Evolutionary conservation across 1,140 invertebrate species (phyloP).

Genomic region (Drosophila sulfurigaster): DNA sequence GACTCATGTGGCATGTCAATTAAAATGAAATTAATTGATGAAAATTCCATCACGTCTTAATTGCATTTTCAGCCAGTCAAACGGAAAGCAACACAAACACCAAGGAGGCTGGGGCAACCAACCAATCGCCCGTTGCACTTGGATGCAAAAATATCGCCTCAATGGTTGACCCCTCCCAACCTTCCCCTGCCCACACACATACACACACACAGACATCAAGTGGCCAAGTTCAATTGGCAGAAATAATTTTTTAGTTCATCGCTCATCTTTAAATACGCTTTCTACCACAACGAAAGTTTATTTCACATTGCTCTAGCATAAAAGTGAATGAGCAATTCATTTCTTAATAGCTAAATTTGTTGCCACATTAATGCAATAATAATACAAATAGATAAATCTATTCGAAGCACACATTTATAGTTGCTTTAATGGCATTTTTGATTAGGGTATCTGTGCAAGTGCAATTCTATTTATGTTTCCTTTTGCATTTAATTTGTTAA

Average conservation of each 20-base stretch:
- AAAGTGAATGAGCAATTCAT: background rate
- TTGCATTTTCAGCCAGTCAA: slow-evolving; percentile 56
- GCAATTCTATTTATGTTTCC: slow-evolving; percentile 25
- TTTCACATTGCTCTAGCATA: no score
- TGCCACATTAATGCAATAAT: no score
- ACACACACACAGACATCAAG: background rate
- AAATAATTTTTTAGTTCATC: slow-evolving; percentile 1
- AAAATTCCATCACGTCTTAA: slow-evolving; percentile 76
- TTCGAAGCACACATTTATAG: no score
- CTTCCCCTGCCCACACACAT: background rate
- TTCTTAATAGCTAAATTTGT: background rate
- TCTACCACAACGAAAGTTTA: background rate
- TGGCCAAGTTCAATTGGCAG: slow-evolving; percentile 8
- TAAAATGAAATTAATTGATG: slow-evolving; percentile 77
- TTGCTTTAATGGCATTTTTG: background rate
- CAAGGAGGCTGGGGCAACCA: slow-evolving; percentile 10
- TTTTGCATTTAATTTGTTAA: slow-evolving; percentile 25
- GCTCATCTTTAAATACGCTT: slow-evolving; percentile 5
- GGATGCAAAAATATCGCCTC: slow-evolving; percentile 16
- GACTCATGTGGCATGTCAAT: slow-evolving; percentile 60
- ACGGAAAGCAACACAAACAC: slow-evolving; percentile 31
- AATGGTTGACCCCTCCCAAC: background rate
- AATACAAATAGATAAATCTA: no score
- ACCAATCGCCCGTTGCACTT: slow-evolving; percentile 16
- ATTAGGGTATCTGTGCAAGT: slow-evolving; percentile 1